Conservation (phyloP, 2,113 vertebrate species). For the Benitochromis conjunctus region DNA sequence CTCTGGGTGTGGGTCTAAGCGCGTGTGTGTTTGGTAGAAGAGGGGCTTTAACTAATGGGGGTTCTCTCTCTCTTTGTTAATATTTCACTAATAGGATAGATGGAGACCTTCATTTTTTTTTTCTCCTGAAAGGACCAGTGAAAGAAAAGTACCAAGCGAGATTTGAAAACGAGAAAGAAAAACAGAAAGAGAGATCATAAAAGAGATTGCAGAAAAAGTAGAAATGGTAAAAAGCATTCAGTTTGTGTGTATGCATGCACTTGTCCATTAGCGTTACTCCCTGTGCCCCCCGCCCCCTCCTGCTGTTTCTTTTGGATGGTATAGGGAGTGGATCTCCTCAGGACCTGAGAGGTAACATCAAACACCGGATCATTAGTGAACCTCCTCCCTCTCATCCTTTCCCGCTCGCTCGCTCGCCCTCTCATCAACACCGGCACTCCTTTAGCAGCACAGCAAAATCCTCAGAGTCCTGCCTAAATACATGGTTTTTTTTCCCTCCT, state of each 20-base stretch:
- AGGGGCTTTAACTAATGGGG: constrained; percentile 34
- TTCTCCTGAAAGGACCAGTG: not conserved
- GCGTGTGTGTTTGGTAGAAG: constrained; percentile 14
- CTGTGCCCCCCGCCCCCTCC: not conserved
- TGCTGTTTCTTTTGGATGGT: constrained; percentile 20
- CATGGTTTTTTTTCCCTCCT: not conserved
- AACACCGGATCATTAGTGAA: constrained; percentile 64
- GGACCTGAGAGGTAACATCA: constrained; percentile 61
- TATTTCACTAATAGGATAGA: constrained; percentile 32
- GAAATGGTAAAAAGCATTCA: constrained; percentile 9
- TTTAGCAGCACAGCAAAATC: constrained; percentile 28
- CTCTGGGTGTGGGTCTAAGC: constrained; percentile 35
- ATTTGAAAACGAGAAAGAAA: constrained; percentile 22
- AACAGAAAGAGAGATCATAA: not conserved
- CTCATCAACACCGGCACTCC: constrained; percentile 35
- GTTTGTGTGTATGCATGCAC: not conserved
- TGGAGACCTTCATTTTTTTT: not conserved
- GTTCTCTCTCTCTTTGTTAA: constrained; percentile 35
- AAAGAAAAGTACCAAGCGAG: not conserved
- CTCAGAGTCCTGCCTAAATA: constrained; percentile 4
- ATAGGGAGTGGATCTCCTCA: constrained; percentile 52
- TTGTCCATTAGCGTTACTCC: constrained; percentile 24
- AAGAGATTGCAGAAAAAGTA: constrained; percentile 1
- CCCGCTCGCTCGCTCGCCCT: constrained; percentile 1
- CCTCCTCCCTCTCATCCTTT: constrained; percentile 21